Evolutionary conservation across 2,888 invertebrate species (phyloP).

Genomic region (Microctonus brassicae): DNA sequence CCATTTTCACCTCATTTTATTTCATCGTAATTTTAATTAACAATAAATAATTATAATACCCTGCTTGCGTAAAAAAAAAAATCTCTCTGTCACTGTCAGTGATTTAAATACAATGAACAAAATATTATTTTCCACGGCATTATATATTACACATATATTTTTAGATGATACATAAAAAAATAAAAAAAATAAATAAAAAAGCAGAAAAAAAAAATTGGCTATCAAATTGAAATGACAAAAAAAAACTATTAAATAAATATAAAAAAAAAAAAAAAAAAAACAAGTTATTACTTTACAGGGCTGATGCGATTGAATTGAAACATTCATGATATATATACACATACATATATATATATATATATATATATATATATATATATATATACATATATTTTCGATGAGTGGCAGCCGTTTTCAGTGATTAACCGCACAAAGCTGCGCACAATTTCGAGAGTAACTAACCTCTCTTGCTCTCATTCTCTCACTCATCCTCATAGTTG

Average conservation of each 20-base stretch:
- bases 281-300: neutral
- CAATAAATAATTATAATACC: too few species aligned
- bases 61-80: too few species aligned
- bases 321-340: slow-evolving; percentile 8
- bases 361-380: neutral
- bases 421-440: slow-evolving; percentile 45
- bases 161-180: too few species aligned
- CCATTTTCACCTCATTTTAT: too few species aligned
- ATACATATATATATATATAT: neutral
- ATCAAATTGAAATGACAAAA: neutral
- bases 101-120: too few species aligned
- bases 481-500: neutral
- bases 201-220: neutral
- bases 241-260: neutral
- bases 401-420: slow-evolving; percentile 39
- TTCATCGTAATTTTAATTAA: too few species aligned
- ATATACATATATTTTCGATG: slow-evolving; percentile 2
- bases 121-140: too few species aligned
- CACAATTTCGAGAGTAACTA: slow-evolving; percentile 37
- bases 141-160: too few species aligned
- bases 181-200: too few species aligned
- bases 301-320: slow-evolving; percentile 19
- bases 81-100: too few species aligned
- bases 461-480: neutral
- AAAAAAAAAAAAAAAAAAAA: too few species aligned